Percentiles rank a stretch among this genome's conserved stretches.
phyloP scores from a whole-genome alignment of 2,797 vertebrate species.

The Florisuga fusca region DNA sequence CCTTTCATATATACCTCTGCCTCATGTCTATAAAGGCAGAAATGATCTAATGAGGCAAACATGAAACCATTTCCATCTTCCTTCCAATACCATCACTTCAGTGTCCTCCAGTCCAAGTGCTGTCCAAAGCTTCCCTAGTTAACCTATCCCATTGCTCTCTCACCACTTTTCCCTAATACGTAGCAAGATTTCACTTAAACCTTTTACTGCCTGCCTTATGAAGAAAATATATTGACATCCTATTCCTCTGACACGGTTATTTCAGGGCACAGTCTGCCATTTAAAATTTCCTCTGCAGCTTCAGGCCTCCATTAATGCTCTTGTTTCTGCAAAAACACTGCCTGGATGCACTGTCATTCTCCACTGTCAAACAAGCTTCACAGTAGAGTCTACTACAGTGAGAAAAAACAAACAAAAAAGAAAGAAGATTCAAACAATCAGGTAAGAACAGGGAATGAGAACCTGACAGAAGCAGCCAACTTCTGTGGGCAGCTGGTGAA shows the following conservation, averaged over 20 bases:
- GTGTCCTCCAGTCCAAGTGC: background rate
- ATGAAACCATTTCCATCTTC: background rate
- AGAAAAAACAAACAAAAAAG: background rate
- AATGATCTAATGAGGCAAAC: background rate
- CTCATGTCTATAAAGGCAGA: background rate
- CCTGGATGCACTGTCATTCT: background rate
- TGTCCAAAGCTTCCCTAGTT: background rate
- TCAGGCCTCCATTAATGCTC: background rate
- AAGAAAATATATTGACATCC: background rate
- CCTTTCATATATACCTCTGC: background rate
- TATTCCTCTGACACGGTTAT: rapidly evolving
- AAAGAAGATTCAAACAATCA: background rate
- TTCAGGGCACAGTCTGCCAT: background rate
- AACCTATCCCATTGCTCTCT: background rate
- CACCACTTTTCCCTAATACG: background rate
- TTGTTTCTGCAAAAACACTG: background rate
- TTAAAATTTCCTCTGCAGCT: background rate
- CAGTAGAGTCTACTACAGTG: background rate
- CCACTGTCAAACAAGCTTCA: background rate
- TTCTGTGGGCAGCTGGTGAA: background rate
- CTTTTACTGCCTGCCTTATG: background rate
- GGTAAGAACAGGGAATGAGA: background rate
- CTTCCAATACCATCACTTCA: background rate
- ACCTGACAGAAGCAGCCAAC: background rate
- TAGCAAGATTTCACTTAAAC: background rate